These are phyloP conservation scores for Sebastiscus albofasciatus DNA, from an alignment of 2,797 vertebrate genomes.

Conservation along the genomic window DNA sequence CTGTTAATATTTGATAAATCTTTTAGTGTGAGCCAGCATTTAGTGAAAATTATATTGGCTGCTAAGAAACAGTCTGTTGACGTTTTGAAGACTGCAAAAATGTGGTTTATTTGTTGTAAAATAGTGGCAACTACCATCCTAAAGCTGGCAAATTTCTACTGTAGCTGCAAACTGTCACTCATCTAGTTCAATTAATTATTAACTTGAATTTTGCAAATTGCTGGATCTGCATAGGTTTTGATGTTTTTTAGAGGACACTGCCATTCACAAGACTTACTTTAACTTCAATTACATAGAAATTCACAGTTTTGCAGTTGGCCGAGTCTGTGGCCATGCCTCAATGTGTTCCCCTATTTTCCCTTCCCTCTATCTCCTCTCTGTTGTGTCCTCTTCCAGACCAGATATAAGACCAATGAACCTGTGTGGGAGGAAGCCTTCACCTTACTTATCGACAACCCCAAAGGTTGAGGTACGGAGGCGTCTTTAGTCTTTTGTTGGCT, in stretches of 20 bases:
- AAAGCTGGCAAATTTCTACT: background rate
- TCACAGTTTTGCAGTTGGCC: background rate
- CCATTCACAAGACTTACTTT: background rate
- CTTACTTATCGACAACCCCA: constrained; percentile 95
- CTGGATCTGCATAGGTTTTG: background rate
- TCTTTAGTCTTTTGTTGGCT: background rate
- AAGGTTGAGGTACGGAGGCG: constrained; percentile 88
- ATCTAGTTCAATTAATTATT: background rate
- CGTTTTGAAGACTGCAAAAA: background rate
- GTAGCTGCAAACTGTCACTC: background rate
- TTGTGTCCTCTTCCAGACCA: constrained; percentile 79
- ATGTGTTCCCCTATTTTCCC: too few relatives aligned
- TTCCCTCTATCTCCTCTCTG: background rate
- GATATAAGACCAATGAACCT: constrained; percentile 93
- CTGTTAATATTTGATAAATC: too few relatives aligned
- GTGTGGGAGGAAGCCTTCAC: constrained; percentile 96
- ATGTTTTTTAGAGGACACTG: background rate
- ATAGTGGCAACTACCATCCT: background rate
- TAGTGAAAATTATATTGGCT: background rate
- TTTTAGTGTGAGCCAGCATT: too few relatives aligned
- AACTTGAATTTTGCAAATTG: background rate
- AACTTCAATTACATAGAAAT: background rate
- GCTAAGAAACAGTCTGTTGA: background rate
- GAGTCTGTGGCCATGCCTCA: background rate
- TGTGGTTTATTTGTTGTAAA: background rate